Base-by-base conservation (phyloP, 2,113 vertebrate species). In the Probosciger aterrimus region DNA sequence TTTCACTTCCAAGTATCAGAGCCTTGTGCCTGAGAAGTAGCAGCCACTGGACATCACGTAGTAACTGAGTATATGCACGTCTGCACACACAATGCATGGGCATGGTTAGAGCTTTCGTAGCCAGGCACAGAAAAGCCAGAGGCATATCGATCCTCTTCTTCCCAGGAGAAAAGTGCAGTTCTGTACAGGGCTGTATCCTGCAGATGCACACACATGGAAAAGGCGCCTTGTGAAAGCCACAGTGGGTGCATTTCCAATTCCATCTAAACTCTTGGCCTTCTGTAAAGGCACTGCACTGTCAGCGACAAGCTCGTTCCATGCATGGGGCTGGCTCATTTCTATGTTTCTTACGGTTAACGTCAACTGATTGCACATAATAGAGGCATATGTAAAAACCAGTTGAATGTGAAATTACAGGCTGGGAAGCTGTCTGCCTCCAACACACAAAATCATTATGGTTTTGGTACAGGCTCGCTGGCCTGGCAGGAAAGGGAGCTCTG, bases 31-130 rank as follows among this genome's bases (percentile, higher is more conserved):
- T 9, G 60, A 84, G 33, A 17, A 17, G 49, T 4, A 33, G 76
- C 62, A 82, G 80, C 27, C 79, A 0, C 37, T 8, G 79, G 57
- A 3, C 47, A 7, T 6, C 25, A 4, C 11, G 43, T 1, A 41
- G 33, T 2, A 7, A 3, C 44, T 0, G 73, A 25, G 65, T 3
- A 5, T 0, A 0, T 4, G 64, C 49, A 30, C 25, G 0, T 3
- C 19, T 11, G 10, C 59, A 24, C 28, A 0, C 71, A 19, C 22
- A 25, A 30, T 12, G 25, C 50, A 6, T 7, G 24, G 50, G 8
- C 20, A 3, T 0, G 3, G 8, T 50, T 16, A 19, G 41, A 19
- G 4, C 30, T 39, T 15, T 47, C 5, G 0, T 1, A 27, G 69
- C 82, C 84, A 3, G 16, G 3, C 27, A 6, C 28, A 4, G 13